phyloP scores from a whole-genome alignment of 2,113 vertebrate species.

The Neotragus pygmaeus region DNA sequence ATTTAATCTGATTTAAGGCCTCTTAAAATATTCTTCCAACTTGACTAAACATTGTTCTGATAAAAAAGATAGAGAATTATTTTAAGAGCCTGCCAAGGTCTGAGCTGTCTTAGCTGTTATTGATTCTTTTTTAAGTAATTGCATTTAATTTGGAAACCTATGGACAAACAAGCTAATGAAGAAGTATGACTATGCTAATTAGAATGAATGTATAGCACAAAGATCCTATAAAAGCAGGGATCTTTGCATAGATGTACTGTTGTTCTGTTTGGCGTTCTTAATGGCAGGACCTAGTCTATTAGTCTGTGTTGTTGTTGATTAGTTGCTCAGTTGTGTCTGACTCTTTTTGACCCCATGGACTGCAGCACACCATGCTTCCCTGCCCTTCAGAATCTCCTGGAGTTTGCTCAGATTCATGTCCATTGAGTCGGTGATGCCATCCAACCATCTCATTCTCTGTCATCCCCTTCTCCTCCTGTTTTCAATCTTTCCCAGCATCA shows the following conservation, averaged over 20 bases:
- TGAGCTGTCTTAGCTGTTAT: conserved; percentile 60
- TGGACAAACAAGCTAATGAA: conserved; percentile 52
- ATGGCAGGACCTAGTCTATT: background rate
- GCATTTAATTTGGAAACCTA: conserved; percentile 73
- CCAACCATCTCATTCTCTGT: background rate
- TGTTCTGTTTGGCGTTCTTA: background rate
- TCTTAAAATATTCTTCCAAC: conserved; percentile 80
- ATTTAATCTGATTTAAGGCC: conserved; percentile 84
- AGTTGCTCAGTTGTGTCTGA: background rate
- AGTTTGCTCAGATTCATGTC: background rate
- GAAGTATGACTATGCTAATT: conserved; percentile 37
- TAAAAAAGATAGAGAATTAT: conserved; percentile 73
- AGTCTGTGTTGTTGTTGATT: background rate
- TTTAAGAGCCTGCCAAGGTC: conserved; percentile 60
- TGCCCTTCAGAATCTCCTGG: background rate
- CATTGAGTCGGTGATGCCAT: background rate
- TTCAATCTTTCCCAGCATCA: background rate
- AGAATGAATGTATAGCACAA: conserved; percentile 13
- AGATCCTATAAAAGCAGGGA: conserved; percentile 29
- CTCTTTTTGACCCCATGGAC: background rate
- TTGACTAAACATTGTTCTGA: conserved; percentile 63
- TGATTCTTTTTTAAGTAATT: conserved; percentile 80
- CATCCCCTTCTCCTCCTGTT: background rate
- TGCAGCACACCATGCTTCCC: background rate
- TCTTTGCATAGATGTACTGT: background rate